phyloP scores from a whole-genome alignment of 2,113 vertebrate species.

The Malaclemys terrapin region DNA sequence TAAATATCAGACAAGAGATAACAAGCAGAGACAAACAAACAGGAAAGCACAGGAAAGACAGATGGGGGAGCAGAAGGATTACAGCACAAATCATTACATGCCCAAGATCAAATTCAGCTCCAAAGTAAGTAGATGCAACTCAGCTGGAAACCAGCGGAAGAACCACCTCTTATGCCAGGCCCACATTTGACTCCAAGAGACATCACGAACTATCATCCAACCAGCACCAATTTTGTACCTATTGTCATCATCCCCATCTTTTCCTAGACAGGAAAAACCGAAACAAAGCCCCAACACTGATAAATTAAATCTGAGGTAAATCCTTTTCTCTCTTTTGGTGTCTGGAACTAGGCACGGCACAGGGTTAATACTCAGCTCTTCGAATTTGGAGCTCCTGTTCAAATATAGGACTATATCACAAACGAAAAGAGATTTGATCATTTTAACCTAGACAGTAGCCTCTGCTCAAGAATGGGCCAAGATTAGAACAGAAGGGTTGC shows the following conservation, averaged over 20 bases:
- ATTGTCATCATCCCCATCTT: not conserved
- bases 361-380: not conserved
- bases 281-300: not conserved
- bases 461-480: not conserved
- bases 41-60: not conserved
- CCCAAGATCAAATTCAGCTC: not conserved
- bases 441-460: not conserved
- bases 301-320: not conserved
- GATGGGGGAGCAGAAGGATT: not conserved
- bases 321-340: not conserved
- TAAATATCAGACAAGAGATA: not conserved
- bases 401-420: accelerated
- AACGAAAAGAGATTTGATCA: not conserved
- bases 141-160: not conserved
- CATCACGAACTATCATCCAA: not conserved
- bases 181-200: not conserved
- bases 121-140: not conserved
- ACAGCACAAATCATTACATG: not conserved
- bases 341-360: not conserved
- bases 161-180: not conserved
- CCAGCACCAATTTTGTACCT: not conserved
- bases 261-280: not conserved
- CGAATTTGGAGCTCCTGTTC: not conserved
- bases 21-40: not conserved
- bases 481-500: not conserved